Evolutionary conservation across 2,888 invertebrate species (phyloP), one percentile per base, ranked within the genome.

Genomic region (Perizoma flavofasciatum): DNA sequence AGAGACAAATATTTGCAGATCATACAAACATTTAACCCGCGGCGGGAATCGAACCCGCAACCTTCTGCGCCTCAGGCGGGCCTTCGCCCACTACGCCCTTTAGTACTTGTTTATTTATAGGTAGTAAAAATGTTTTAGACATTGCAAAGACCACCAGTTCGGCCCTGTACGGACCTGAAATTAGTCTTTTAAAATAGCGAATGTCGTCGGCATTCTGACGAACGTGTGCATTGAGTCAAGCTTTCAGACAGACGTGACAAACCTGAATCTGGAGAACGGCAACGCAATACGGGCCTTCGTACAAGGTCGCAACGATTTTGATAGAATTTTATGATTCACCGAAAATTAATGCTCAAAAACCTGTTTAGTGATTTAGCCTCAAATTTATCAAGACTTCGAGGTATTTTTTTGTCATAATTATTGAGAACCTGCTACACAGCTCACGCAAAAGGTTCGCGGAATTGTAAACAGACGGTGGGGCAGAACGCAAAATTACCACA

Each of bases 221-320:
- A 48, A 55, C 55, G 52, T 58, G 52, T 50, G 49, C 35, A 51
- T 46, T 35, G 49, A 55, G 49, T 45, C 41, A 50, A 44, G 66
- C 70, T 63, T 50, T 59, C 35, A 51, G 10, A 44, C 43, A 68
- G 67, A 73, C 70, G 81, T 83, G 86, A 85, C 85, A 82, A 80
- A 75, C 78, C 73, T 63, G 47, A 52, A 11, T 11, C 63, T 63
- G 74, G 87, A 83, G 88, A 88, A 85, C 78, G 87, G 86, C 37
- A 44, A 44, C 44, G 51, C 51, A 53, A 22, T 61, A 68, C 80
- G 82, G 81, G 85, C 85, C 87, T 87, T 80, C 78, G 59, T 67
- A 70, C 89, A 89, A 89, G 88, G 88, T 78, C 88, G 78, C 71
- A 72, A 69, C 71, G 71, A 75, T 74, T 73, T 66, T 62, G 69